These are phyloP conservation scores for Enteromius paludinosus DNA, from an alignment of 2,797 vertebrate species.

Conservation along the genomic window DNA sequence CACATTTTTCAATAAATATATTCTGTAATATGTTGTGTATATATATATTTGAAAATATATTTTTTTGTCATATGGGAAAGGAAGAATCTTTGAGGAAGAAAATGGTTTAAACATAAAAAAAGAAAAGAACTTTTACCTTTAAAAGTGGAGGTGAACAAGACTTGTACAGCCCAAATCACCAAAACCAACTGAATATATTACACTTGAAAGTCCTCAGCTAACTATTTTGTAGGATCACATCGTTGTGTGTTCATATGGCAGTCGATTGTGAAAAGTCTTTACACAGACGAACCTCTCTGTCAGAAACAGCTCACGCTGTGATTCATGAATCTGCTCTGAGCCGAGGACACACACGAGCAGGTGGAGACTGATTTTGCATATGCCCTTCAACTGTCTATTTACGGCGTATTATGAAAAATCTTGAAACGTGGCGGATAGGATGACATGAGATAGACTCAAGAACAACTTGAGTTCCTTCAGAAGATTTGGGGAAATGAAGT, in stretches of 20 bases:
- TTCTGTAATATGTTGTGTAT: not conserved
- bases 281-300: conserved; percentile 20
- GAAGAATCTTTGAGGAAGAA: not conserved
- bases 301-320: conserved; percentile 9
- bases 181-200: not conserved
- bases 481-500: too few species aligned
- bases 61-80: not conserved
- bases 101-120: too few species aligned
- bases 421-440: not conserved
- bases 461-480: not conserved
- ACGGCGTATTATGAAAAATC: not conserved
- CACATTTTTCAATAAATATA: not conserved
- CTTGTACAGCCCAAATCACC: not conserved
- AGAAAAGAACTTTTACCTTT: not conserved
- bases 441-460: not conserved
- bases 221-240: not conserved
- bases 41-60: not conserved
- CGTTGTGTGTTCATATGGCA: not conserved
- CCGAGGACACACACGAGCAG: not conserved
- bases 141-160: not conserved
- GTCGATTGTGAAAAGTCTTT: not conserved
- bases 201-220: not conserved
- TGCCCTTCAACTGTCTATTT: conserved; percentile 7
- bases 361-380: conserved; percentile 20
- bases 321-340: conserved; percentile 3